Evolutionary conservation across 1,140 invertebrate species (phyloP).

Genomic region (Heterodera carotae): DNA sequence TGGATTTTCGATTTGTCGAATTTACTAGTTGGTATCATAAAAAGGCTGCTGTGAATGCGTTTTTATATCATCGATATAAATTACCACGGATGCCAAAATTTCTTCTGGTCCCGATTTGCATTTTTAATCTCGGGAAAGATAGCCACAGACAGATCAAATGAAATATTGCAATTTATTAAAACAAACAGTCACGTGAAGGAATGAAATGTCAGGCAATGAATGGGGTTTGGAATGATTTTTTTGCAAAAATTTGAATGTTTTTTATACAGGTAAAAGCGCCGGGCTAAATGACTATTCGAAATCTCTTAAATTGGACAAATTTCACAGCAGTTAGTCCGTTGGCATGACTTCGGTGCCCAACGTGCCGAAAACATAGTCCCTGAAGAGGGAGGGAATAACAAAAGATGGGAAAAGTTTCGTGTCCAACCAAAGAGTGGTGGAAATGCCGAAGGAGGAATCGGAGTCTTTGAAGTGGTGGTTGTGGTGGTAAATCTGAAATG

Average conservation of each 20-base stretch:
- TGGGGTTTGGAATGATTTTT: not conserved
- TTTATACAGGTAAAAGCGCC: not conserved
- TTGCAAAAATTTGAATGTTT: not conserved
- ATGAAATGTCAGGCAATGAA: not conserved
- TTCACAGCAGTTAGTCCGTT: constrained; percentile 38
- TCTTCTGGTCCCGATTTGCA: too few relatives aligned
- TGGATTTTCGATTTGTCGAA: too few relatives aligned
- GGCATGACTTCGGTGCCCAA: constrained; percentile 57
- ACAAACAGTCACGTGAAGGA: too few relatives aligned
- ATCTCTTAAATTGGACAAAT: not conserved
- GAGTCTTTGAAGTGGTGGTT: constrained; percentile 65
- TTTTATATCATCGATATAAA: too few relatives aligned
- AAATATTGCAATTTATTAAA: too few relatives aligned
- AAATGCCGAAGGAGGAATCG: constrained; percentile 62
- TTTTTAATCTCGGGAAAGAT: too few relatives aligned
- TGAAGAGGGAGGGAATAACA: not conserved
- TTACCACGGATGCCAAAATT: too few relatives aligned
- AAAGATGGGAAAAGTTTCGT: not conserved
- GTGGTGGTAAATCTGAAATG: constrained; percentile 61
- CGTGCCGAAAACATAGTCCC: constrained; percentile 58
- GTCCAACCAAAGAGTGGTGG: constrained; percentile 53
- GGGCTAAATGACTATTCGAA: not conserved
- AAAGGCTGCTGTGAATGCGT: too few relatives aligned
- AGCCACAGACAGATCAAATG: too few relatives aligned
- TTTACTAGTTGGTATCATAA: too few relatives aligned